Evolutionary conservation across 2,888 invertebrate species (phyloP).

Genomic region (Tineola bisselliella): DNA sequence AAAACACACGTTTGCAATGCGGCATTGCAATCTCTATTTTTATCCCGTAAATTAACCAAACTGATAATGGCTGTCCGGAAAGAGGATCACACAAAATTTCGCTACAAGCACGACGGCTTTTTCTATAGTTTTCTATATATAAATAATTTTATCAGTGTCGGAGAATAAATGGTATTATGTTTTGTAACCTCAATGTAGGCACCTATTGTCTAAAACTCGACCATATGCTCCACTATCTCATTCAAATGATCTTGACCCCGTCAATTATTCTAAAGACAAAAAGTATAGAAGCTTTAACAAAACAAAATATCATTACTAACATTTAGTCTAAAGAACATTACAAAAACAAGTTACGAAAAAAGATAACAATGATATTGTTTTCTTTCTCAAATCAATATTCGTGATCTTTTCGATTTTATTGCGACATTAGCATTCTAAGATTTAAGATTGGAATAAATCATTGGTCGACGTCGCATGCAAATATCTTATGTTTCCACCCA

Average conservation of each 20-base stretch:
- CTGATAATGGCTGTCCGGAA: too few relatives aligned
- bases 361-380: not conserved
- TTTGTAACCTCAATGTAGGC: not conserved
- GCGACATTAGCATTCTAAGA: conserved; percentile 29
- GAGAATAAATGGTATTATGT: not conserved
- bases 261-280: conserved; percentile 2
- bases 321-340: not conserved
- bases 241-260: conserved; percentile 8
- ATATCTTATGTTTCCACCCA: not conserved
- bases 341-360: conserved; percentile 7
- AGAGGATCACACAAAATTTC: too few relatives aligned
- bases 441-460: conserved; percentile 34
- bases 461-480: conserved; percentile 19
- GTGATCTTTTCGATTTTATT: conserved; percentile 20
- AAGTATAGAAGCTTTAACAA: not conserved
- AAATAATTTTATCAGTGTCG: not conserved
- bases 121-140: too few relatives aligned
- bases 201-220: not conserved
- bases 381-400: conserved; percentile 5
- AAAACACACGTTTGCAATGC: too few relatives aligned
- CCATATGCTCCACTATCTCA: not conserved
- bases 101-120: too few relatives aligned
- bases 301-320: conserved; percentile 3
- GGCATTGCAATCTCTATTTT: too few relatives aligned
- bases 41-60: too few relatives aligned